These are phyloP conservation scores for Chironomus striatipennis DNA, from an alignment of 1,140 invertebrate species.

Conservation along the genomic window DNA sequence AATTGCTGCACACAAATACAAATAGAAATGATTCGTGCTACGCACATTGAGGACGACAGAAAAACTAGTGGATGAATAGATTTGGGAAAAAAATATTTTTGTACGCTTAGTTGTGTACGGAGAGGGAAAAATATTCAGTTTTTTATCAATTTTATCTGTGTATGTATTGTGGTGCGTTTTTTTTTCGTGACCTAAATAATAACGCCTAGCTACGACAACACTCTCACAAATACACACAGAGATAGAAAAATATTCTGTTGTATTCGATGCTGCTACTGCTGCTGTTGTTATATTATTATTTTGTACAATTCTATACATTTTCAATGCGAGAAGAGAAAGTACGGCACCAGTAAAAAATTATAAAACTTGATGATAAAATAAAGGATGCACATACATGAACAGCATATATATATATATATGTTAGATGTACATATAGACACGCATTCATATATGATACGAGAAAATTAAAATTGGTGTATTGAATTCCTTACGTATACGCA, in stretches of 20 bases:
- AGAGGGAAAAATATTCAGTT: no score
- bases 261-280: not conserved
- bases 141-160: not conserved
- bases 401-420: slow-evolving; percentile 6
- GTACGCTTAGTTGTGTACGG: no score
- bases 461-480: not conserved
- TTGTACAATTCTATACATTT: not conserved
- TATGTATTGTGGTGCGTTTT: slow-evolving; percentile 12
- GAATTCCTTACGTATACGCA: slow-evolving; percentile 1
- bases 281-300: not conserved
- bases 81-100: no score
- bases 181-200: slow-evolving; percentile 24
- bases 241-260: not conserved
- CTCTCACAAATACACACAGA: not conserved
- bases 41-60: not conserved
- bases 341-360: not conserved
- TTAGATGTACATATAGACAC: no score
- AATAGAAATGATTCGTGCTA: not conserved
- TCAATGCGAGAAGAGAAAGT: not conserved
- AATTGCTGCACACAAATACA: not conserved
- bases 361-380: not conserved
- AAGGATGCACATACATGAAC: not conserved
- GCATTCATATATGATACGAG: not conserved
- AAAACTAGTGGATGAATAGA: not conserved
- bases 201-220: slow-evolving; percentile 18